Evolutionary conservation across 2,113 vertebrate species (phyloP), one percentile per base, ranked within the genome.

Genomic region (Megatriorchis doriae): DNA sequence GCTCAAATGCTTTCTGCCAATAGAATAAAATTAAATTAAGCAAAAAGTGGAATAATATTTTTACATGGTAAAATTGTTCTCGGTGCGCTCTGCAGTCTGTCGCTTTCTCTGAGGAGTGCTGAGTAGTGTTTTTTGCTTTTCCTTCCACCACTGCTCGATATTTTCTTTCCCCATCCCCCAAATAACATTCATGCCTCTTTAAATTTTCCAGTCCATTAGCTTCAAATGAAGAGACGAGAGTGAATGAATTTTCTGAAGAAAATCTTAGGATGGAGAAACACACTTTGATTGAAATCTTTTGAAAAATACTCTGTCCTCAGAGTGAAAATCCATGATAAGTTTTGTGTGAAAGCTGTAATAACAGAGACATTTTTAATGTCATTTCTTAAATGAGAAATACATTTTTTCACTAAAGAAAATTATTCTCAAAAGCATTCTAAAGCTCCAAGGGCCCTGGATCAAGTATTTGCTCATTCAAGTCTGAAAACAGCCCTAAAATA

Each of bases 401-500:
- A 5, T 70, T 80, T 95, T 91, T 72, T 88, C 55, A 70, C 26
- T 62, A 5, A 73, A 83, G 50, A 88, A 92, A 67, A 67, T 86
- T 67, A 43, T 81, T 94, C 71, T 94, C 40, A 43, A 31, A 90
- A 88, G 18, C 47, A 7, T 71, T 88, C 21, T 83, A 55, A 90
- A 90, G 68, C 9, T 29, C 55, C 21, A 78, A 32, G 52, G n/a
- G 23, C 67, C 40, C 88, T 9, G 4, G 42, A 81, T 95, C 67
- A 93, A 86, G 23, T 67, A 55, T 74, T 91, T 4, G 0, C 36
- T 86, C 52, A 62, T 78, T 81, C 34, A 66, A 66, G 59, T 63
- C 68, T 88, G 75, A 86, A 94, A 95, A 43, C 34, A 95, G 43
- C 11, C 59, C 36, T 93, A 79, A 95, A 90, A 93, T 75, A 91